Base-by-base conservation (phyloP, 2,797 vertebrate species). In the Lateolabrax maculatus region DNA sequence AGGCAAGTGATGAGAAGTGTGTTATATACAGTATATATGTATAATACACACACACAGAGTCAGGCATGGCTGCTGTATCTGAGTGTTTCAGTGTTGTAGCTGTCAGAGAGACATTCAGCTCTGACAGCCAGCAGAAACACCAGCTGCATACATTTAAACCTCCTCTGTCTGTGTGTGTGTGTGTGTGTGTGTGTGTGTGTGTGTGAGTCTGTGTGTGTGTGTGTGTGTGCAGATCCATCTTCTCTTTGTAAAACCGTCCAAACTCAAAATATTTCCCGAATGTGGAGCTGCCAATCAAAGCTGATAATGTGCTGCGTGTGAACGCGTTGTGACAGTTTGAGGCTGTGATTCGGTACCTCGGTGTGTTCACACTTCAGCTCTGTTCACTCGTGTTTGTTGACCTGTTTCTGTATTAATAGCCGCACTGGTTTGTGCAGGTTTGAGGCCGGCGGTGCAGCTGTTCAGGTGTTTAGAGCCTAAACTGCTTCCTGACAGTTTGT, bases 61-160 rank as follows among this genome's bases (percentile, higher is more conserved):
- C 46, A 19, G 36, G 15, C 52, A 6, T 16, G 16, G 64, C n/a
- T 9, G 9, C 63, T 31, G 67, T 9, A 46, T 71, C 34, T 0
- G 16, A 55, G 43, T 64, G 71, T 72, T 60, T 66, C 55, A 71
- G 65, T 44, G 44, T 46, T 68, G 62, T 68, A 75, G 36, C 75
- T 79, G 76, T 76, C 84, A 79, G 67, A 64, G 13, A 81, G 37
- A 75, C 71, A 64, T 53, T 44, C 62, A 63, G 63, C 71, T 74
- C 66, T 81, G 83, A 81, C 83, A 77, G 74, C 13, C 64, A 58
- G 51, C 57, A 73, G 53, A 77, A 52, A 62, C 74, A 61, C 70
- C 60, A 70, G 62, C 79, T 81, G 75, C 71, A 82, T 72, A 65
- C 34, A 21, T 72, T 76, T 43, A 62, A 49, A 71, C 25, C 13